phyloP scores from a whole-genome alignment of 2,797 vertebrate species.

The Setipinna tenuifilis region DNA sequence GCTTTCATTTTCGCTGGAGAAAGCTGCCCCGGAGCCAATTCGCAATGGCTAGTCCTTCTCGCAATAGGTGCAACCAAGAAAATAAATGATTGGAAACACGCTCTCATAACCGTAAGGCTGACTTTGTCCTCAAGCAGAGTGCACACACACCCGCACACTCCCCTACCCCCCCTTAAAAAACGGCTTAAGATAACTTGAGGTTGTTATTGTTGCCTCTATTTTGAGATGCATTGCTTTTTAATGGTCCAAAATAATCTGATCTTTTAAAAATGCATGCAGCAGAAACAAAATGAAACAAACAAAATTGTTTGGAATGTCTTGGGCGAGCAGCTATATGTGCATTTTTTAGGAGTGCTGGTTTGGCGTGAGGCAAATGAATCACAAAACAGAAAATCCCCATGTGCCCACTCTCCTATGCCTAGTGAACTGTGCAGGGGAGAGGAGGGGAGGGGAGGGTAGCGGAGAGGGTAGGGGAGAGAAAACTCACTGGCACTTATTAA shows the following conservation, averaged over 20 bases:
- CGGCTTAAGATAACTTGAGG: neutral
- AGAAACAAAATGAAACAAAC: neutral
- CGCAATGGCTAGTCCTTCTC: conserved; percentile 64
- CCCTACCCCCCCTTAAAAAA: neutral
- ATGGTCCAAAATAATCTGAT: conserved; percentile 12
- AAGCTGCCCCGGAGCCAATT: conserved; percentile 65
- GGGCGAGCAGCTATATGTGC: neutral
- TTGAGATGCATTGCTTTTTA: conserved; percentile 13
- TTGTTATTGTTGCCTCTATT: conserved; percentile 12
- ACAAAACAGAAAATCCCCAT: neutral
- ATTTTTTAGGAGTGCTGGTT: conserved; percentile 5
- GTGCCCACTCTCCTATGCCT: conserved; percentile 43
- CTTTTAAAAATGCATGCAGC: conserved; percentile 4
- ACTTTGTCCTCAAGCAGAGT: conserved; percentile 49
- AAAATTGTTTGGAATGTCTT: neutral
- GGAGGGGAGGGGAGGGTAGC: too few species aligned
- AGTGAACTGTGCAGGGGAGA: conserved; percentile 49
- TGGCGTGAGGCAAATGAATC: neutral
- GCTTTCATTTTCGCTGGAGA: conserved; percentile 65
- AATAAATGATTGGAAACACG: conserved; percentile 67
- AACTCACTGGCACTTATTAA: conserved; percentile 43
- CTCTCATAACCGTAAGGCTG: conserved; percentile 51
- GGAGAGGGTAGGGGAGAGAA: conserved; percentile 56
- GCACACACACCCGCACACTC: neutral
- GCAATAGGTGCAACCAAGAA: conserved; percentile 55